phyloP scores from a whole-genome alignment of 2,797 vertebrate genomes.

The Gallinago solitaria region DNA sequence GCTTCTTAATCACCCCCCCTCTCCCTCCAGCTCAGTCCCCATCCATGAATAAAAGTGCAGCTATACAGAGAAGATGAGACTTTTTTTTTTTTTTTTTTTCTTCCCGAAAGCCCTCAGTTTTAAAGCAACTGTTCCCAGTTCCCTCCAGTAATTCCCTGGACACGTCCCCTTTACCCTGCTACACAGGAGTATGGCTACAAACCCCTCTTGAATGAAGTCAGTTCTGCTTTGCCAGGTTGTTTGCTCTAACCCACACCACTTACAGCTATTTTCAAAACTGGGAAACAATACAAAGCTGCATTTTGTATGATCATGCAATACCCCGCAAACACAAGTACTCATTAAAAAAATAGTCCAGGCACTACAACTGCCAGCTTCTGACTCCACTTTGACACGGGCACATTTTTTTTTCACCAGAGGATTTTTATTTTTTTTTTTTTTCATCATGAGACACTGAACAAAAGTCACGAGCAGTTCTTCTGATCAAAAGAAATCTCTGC shows the following conservation, averaged over 20 bases:
- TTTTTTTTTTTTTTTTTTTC: too few species aligned
- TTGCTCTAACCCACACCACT: constrained; percentile 7
- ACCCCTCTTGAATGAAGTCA: neutral
- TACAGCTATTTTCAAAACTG: constrained; percentile 12
- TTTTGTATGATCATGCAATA: neutral
- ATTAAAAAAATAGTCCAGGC: constrained; percentile 12
- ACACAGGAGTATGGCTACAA: neutral
- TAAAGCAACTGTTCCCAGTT: neutral
- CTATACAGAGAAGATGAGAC: neutral
- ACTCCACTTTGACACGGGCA: constrained; percentile 10
- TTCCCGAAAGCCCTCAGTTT: neutral
- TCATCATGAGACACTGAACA: neutral
- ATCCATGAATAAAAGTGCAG: neutral
- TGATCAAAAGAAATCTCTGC: constrained; percentile 51
- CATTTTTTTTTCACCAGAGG: neutral
- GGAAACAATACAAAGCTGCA: neutral
- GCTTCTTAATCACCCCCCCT: neutral
- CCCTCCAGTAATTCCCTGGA: neutral
- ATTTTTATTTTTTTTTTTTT: constrained; percentile 12
- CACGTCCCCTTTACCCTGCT: neutral
- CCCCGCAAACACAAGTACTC: constrained; percentile 38
- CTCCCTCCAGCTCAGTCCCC: neutral
- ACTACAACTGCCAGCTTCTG: neutral
- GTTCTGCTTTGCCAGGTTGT: neutral
- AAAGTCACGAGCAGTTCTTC: constrained; percentile 44